Evolutionary conservation across 2,888 invertebrate genomes (phyloP), one percentile per base, ranked within the genome.

Genomic region (Mythimna lalbum): DNA sequence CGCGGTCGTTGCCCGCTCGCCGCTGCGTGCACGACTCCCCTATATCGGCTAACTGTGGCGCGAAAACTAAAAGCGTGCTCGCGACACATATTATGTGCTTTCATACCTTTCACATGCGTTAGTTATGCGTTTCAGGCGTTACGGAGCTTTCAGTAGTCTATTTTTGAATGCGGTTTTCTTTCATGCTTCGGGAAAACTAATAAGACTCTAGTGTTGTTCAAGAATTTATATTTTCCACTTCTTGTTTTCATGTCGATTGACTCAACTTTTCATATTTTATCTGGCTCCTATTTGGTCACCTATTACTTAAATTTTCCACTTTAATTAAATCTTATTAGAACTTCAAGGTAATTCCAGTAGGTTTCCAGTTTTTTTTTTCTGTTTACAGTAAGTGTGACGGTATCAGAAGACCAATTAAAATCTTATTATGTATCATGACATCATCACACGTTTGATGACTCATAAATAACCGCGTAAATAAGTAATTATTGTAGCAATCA

Each of bases 1-100:
- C 92, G 92, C 95, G 95, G 95, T 95, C 95, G 94, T 93, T 95
- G 95, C 90, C 95, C 95, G 94, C 88, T 43, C 47, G 47, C 1
- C 47, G 88, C 87, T 91, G 93, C 93, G 93, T 92, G 93, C 91
- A 87, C 91, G 92, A 90, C 92, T 94, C 93, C 93, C 93, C 93
- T 93, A 93, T 92, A 93, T 94, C 92, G 90, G 91, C 89, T 92
- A 91, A 93, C 91, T 90, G 89, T 92, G 93, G 92, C 94, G 92
- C 89, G 88, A 90, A 89, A 88, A 89, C 87, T 87, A 88, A 89
- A 86, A 85, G 77, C 84, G 64, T 82, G 83, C 84, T 77, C 80
- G 82, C 81, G 83, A 86, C 82, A 85, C 84, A 86, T 81, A 83
- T 80, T 65, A 68, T 74, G 74, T 66, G 65, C 60, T 74, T 74